A percentile compares a stretch with the other conserved stretches of the same genome.
Conservation (phyloP, 2,113 vertebrate species). For the Paradoxurus hermaphroditus region DNA sequence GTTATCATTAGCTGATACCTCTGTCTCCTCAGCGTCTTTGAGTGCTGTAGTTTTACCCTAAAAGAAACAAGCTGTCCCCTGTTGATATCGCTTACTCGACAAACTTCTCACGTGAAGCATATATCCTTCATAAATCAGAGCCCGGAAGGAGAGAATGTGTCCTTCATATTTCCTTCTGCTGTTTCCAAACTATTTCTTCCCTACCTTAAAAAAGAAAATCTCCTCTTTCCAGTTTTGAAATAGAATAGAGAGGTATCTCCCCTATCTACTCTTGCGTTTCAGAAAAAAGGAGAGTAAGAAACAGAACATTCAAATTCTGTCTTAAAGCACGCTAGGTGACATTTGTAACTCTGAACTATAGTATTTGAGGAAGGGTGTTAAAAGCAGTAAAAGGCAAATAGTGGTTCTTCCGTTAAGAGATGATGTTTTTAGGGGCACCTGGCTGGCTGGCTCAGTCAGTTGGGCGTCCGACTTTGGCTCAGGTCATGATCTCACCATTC, state of each 20-base stretch:
- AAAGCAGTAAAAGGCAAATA: background rate
- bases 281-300: background rate
- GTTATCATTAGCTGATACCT: background rate
- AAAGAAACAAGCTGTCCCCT: background rate
- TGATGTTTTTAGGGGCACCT: no score
- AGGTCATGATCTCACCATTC: no score
- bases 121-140: background rate
- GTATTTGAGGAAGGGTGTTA: background rate
- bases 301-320: background rate
- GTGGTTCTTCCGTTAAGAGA: background rate
- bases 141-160: background rate
- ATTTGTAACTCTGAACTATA: background rate
- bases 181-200: constrained; percentile 30
- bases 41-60: constrained; percentile 21
- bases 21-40: background rate
- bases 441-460: no score
- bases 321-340: background rate
- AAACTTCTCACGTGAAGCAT: background rate
- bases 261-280: background rate
- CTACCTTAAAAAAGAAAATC: background rate
- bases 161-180: constrained; percentile 31
- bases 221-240: background rate
- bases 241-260: background rate
- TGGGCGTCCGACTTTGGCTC: no score
- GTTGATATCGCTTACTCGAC: background rate